phyloP scores from a whole-genome alignment of 2,888 invertebrate species.

The Cataglyphis rosenhaueri region DNA sequence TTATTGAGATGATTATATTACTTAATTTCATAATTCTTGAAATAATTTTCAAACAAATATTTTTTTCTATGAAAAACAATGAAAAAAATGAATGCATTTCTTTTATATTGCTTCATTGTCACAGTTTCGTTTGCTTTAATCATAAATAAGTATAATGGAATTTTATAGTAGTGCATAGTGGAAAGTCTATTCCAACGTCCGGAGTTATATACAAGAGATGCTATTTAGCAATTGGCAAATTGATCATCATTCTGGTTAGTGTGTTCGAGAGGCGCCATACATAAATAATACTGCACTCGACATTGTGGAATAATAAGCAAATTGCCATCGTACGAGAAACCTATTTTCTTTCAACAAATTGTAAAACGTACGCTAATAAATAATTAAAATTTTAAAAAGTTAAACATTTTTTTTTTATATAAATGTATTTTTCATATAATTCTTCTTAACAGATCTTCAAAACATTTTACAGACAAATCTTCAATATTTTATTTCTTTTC shows the following conservation, averaged over 20 bases:
- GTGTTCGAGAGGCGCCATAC: slow-evolving; percentile 71
- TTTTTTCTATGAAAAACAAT: background rate
- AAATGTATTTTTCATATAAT: background rate
- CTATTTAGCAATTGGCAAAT: slow-evolving; percentile 72
- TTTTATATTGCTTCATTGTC: background rate
- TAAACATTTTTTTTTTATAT: background rate
- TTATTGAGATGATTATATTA: background rate
- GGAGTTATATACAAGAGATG: slow-evolving; percentile 66
- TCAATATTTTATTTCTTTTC: background rate
- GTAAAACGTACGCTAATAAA: background rate
- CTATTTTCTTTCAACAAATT: slow-evolving; percentile 48
- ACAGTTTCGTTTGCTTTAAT: background rate
- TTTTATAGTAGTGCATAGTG: slow-evolving; percentile 56
- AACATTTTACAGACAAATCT: background rate
- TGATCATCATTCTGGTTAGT: slow-evolving; percentile 65
- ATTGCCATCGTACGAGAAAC: slow-evolving; percentile 57
- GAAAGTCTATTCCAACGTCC: slow-evolving; percentile 62
- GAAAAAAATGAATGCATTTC: background rate
- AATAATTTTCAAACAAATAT: slow-evolving; percentile 8
- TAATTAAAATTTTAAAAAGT: background rate
- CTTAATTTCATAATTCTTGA: background rate
- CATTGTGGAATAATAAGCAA: slow-evolving; percentile 70
- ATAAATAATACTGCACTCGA: slow-evolving; percentile 66
- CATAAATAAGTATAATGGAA: slow-evolving; percentile 31
- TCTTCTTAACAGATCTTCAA: background rate